Evolutionary conservation across 2,113 vertebrate genomes (phyloP).

Genomic region (Prietella phreatophila): DNA sequence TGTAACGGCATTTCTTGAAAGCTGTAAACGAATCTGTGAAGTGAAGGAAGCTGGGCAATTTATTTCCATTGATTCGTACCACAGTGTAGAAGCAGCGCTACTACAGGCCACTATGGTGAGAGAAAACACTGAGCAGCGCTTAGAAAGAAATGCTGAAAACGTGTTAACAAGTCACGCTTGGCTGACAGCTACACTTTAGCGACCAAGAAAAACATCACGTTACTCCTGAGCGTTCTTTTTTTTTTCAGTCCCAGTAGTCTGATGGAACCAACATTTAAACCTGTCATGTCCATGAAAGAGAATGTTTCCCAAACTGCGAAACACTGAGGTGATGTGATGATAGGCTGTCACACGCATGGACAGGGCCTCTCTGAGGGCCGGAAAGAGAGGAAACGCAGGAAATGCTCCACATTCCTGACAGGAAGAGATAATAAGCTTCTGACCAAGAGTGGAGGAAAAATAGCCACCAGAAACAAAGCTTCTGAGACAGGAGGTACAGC

Average conservation of each 20-base stretch:
- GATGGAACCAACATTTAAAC: background rate
- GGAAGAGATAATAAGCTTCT: slow-evolving; percentile 75
- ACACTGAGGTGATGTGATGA: slow-evolving; percentile 36
- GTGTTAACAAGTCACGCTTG: slow-evolving; percentile 10
- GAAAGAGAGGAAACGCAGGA: slow-evolving; percentile 68
- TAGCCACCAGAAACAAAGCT: slow-evolving; percentile 41
- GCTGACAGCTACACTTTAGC: slow-evolving; percentile 28
- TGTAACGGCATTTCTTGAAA: background rate
- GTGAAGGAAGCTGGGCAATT: background rate
- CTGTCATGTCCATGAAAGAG: background rate
- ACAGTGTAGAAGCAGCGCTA: background rate
- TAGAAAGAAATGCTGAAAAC: slow-evolving; percentile 8
- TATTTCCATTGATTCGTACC: background rate
- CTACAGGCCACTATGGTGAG: background rate
- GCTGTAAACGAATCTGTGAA: background rate
- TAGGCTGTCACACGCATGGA: slow-evolving; percentile 32
- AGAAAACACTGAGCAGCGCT: background rate
- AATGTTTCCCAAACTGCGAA: slow-evolving; percentile 19
- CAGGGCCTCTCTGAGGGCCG: slow-evolving; percentile 60
- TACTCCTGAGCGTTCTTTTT: slow-evolving; percentile 1
- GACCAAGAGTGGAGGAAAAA: slow-evolving; percentile 62
- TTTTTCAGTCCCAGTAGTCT: background rate
- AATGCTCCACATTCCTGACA: slow-evolving; percentile 77
- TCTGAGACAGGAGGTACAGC: background rate
- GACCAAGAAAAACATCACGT: slow-evolving; percentile 22